Conservation (phyloP, 1,140 invertebrate species). For the Aphidius ervi region DNA sequence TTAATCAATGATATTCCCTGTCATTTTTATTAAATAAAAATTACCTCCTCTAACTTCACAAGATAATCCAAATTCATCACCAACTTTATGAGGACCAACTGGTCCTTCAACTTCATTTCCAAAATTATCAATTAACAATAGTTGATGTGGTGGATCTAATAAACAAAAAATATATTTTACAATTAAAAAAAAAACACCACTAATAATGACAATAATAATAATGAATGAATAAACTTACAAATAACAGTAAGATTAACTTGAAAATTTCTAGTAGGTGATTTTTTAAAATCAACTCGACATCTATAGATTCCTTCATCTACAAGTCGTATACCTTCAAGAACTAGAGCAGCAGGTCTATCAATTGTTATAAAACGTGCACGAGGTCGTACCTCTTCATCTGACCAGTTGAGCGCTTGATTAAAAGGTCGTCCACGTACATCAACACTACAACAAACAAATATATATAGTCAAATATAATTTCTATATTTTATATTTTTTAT, state of each 20-base stretch:
- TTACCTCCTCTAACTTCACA: constrained; percentile 89
- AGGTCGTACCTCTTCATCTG: constrained; percentile 72
- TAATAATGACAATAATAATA: constrained; percentile 43
- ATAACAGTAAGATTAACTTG: constrained; percentile 87
- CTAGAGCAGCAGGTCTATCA: constrained; percentile 71
- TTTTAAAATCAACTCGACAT: constrained; percentile 85
- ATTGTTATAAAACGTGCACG: constrained; percentile 73
- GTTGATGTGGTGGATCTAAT: constrained; percentile 79
- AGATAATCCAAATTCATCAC: constrained; percentile 72
- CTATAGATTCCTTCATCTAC: constrained; percentile 82
- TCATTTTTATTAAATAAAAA: too few relatives aligned
- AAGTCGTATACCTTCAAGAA: constrained; percentile 73
- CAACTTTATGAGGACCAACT: constrained; percentile 82
- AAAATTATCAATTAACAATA: constrained; percentile 78
- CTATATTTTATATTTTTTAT: too few relatives aligned
- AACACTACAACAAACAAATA: constrained; percentile 57
- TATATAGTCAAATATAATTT: background rate
- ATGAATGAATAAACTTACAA: constrained; percentile 61
- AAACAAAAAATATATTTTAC: too few relatives aligned
- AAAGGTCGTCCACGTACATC: constrained; percentile 75
- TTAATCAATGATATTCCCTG: too few relatives aligned
- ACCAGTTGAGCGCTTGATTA: constrained; percentile 73
- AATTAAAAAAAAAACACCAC: too few relatives aligned
- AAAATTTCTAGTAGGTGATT: constrained; percentile 84
- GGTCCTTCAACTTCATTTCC: constrained; percentile 68